Conservation (phyloP, 2,113 vertebrate genomes). For the Leucosticte australis region DNA sequence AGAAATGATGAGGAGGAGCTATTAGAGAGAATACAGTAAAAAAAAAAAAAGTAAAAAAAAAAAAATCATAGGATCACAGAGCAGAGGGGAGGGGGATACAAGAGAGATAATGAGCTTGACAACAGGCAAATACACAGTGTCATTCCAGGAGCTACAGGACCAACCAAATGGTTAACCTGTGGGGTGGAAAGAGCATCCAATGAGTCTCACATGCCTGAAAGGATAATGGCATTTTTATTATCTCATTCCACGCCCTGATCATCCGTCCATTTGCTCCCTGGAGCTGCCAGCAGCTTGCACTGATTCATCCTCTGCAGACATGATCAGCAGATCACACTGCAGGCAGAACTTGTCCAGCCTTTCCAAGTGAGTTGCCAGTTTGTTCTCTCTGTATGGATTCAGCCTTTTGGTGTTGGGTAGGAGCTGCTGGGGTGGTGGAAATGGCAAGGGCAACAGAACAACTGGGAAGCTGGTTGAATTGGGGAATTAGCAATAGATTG, state of each 20-base stretch:
- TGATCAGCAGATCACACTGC: constrained; percentile 76
- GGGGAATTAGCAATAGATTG: background rate
- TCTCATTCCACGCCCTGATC: constrained; percentile 66
- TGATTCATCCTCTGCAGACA: constrained; percentile 66
- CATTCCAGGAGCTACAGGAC: constrained; percentile 38
- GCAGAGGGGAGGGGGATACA: constrained; percentile 56
- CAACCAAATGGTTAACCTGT: constrained; percentile 72
- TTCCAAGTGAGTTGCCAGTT: constrained; percentile 78
- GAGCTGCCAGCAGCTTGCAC: constrained; percentile 44
- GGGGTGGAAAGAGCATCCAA: constrained; percentile 68
- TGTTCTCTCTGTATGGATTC: background rate
- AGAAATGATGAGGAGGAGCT: constrained; percentile 58
- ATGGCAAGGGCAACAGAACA: background rate
- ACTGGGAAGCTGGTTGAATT: too few species aligned
- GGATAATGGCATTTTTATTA: constrained; percentile 67
- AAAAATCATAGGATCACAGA: constrained; percentile 61
- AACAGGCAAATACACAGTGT: constrained; percentile 50
- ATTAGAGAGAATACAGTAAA: constrained; percentile 81
- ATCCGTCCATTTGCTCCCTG: constrained; percentile 47
- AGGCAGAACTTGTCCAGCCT: constrained; percentile 75
- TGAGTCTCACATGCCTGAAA: constrained; percentile 37
- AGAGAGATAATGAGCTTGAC: constrained; percentile 58
- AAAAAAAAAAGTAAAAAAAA: constrained; percentile 21
- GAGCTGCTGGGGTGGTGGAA: background rate
- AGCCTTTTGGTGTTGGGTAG: background rate